Evolutionary conservation across 2,888 invertebrate species (phyloP).

Genomic region (Chloromyia formosa): DNA sequence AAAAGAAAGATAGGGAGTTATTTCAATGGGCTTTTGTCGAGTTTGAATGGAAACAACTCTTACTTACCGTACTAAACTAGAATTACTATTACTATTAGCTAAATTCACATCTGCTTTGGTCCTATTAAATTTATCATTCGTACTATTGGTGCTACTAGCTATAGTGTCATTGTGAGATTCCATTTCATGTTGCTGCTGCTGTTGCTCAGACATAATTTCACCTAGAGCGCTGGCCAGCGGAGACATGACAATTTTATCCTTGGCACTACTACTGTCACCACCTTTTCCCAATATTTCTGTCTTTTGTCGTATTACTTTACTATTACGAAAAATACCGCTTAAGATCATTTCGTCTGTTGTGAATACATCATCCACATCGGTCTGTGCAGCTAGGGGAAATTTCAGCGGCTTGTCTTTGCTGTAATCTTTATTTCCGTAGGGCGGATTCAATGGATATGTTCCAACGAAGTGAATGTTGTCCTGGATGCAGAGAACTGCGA

Average conservation of each 20-base stretch:
- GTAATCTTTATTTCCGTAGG: slow-evolving; percentile 49
- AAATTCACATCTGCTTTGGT: slow-evolving; percentile 46
- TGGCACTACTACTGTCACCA: slow-evolving; percentile 34
- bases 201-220: background rate
- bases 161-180: slow-evolving; percentile 13
- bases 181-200: background rate
- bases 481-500: slow-evolving; percentile 6
- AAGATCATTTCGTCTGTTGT: slow-evolving; percentile 52
- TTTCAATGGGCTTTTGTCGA: background rate
- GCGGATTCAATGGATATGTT: slow-evolving; percentile 54
- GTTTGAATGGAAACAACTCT: too few relatives aligned
- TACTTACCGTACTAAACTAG: slow-evolving; percentile 47
- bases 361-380: slow-evolving; percentile 54
- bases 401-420: slow-evolving; percentile 47
- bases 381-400: slow-evolving; percentile 52
- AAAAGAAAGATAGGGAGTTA: slow-evolving; percentile 9
- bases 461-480: slow-evolving; percentile 50
- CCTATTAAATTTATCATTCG: slow-evolving; percentile 40
- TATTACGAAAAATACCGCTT: slow-evolving; percentile 36
- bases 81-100: slow-evolving; percentile 46
- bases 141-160: background rate
- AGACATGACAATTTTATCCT: slow-evolving; percentile 41
- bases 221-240: slow-evolving; percentile 29
- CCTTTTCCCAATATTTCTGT: background rate
- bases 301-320: slow-evolving; percentile 35